Percentiles rank a stretch among this genome's conserved stretches.
Evolutionary conservation across 2,888 invertebrate species (phyloP).

Genomic region (Phengaris alcon): DNA sequence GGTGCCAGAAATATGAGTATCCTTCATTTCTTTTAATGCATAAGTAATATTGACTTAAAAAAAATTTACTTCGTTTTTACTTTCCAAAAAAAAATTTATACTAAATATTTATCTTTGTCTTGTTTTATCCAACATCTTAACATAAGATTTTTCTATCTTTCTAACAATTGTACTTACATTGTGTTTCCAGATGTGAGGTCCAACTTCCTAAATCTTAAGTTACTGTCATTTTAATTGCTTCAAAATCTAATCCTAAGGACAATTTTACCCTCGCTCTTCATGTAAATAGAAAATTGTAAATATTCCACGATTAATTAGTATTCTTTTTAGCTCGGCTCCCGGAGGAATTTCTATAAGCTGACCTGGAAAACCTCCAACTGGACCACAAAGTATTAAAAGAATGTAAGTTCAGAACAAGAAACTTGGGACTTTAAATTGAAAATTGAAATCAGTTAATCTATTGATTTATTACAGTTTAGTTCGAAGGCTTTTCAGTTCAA

Average conservation of each 20-base stretch:
- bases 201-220: too few species aligned
- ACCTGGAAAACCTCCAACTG: slow-evolving; percentile 23
- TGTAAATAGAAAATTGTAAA: slow-evolving; percentile 5
- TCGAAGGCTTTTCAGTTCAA: background rate
- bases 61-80: background rate
- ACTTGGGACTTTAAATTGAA: slow-evolving; percentile 8
- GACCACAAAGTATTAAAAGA: slow-evolving; percentile 23
- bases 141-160: too few species aligned
- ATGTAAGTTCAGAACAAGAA: slow-evolving; percentile 1
- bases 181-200: too few species aligned
- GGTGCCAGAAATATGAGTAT: slow-evolving; percentile 40
- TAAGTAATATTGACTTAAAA: background rate
- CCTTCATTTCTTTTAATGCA: slow-evolving; percentile 5
- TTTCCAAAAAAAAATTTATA: too few species aligned
- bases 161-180: too few species aligned
- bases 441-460: background rate
- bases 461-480: slow-evolving; percentile 11
- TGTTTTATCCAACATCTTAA: too few species aligned
- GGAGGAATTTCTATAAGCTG: background rate
- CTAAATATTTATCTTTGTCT: too few species aligned
- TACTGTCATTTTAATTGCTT: too few species aligned
- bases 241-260: background rate
- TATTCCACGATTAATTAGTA: slow-evolving; percentile 1
- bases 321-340: slow-evolving; percentile 7
- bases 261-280: background rate